A percentile compares a stretch with the other conserved stretches of the same genome.
Evolutionary conservation across 1,140 invertebrate genomes (phyloP).

Genomic region (Contarinia nasturtii): DNA sequence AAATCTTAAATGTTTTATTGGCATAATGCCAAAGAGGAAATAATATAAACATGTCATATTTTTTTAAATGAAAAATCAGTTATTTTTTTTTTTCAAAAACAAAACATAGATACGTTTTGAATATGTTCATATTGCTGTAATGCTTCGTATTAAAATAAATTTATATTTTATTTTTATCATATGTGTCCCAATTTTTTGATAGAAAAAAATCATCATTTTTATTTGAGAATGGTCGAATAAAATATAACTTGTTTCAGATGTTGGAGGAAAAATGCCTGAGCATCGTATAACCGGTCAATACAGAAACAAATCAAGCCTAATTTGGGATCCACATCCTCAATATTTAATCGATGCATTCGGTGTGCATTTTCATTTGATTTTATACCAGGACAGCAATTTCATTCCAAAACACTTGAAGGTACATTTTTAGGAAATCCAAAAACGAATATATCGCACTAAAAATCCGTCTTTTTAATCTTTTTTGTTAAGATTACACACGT

Average conservation of each 20-base stretch:
- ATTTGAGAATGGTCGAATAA: too few species aligned
- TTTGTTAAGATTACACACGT: constrained; percentile 32
- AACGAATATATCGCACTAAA: background rate
- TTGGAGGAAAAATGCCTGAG: background rate
- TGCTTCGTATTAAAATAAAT: background rate
- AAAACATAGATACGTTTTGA: too few species aligned
- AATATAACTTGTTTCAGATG: background rate
- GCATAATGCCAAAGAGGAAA: too few species aligned
- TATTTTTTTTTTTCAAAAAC: too few species aligned
- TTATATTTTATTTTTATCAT: background rate
- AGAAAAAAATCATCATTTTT: too few species aligned
- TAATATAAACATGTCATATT: too few species aligned
- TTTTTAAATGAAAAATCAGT: too few species aligned
- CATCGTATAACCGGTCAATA: constrained; percentile 34
- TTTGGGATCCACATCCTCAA: constrained; percentile 55
- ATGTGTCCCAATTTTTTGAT: background rate
- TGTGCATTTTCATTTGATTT: constrained; percentile 29
- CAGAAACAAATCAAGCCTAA: constrained; percentile 32
- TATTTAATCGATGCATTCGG: constrained; percentile 46
- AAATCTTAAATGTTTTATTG: too few species aligned
- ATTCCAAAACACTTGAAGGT: constrained; percentile 31
- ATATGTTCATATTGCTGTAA: too few species aligned
- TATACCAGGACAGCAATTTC: constrained; percentile 35
- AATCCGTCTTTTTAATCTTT: constrained; percentile 1
- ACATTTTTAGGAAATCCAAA: constrained; percentile 2